phyloP scores from a whole-genome alignment of 1,140 invertebrate species.

The Bombus huntii region DNA sequence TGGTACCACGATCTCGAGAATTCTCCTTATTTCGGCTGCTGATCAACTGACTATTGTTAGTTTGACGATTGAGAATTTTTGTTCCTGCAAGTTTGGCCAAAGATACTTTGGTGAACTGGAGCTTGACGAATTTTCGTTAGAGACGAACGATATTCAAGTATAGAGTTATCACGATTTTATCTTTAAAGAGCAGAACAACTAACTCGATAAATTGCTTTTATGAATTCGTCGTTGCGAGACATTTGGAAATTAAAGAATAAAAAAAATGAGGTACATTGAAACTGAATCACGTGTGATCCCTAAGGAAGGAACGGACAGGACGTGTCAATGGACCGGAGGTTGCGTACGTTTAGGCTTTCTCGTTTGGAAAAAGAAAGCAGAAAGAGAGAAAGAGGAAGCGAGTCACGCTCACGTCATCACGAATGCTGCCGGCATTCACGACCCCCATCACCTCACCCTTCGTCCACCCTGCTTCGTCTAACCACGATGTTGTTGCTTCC shows the following conservation, averaged over 20 bases:
- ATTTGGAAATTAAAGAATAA: too few relatives aligned
- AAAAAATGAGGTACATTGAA: not conserved
- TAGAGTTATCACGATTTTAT: too few relatives aligned
- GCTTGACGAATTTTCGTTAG: not conserved
- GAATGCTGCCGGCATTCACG: conserved; percentile 60
- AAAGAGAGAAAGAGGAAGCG: conserved; percentile 49
- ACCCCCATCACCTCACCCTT: conserved; percentile 45
- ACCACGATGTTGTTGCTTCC: conserved; percentile 32
- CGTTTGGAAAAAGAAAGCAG: conserved; percentile 4
- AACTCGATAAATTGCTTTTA: not conserved
- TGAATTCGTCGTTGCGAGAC: too few relatives aligned
- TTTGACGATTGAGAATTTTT: not conserved
- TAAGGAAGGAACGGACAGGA: not conserved
- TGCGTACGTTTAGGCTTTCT: conserved; percentile 17
- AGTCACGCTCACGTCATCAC: conserved; percentile 64
- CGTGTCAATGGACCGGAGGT: conserved; percentile 21
- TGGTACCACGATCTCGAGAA: too few relatives aligned
- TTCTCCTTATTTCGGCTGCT: not conserved
- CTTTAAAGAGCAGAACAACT: too few relatives aligned
- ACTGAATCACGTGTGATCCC: not conserved
- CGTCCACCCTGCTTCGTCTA: conserved; percentile 22
- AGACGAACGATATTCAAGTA: too few relatives aligned
- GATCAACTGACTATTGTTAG: not conserved
- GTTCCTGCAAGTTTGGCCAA: not conserved
- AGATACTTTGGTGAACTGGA: not conserved